Base-by-base conservation (phyloP, 1,140 invertebrate species). In the Parasteatoda tepidariorum region DNA sequence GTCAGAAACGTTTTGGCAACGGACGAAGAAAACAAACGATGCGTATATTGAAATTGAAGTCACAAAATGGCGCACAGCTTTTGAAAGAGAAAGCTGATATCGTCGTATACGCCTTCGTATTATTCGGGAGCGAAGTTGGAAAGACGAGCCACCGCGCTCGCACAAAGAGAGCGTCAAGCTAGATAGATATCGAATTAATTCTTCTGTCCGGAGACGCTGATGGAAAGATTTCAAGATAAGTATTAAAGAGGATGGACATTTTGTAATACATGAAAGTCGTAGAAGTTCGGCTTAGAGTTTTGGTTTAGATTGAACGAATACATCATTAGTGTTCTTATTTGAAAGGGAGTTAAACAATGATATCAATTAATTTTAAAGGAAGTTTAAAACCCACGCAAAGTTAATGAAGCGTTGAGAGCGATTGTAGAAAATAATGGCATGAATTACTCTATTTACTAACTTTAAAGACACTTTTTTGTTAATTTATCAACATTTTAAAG, bases 171-270 rank as follows among this genome's bases (percentile, higher is more conserved):
- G 22, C 28, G 68, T 55, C 68, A 71, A n/a, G 66, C 13, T 11
- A 71, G 68, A 71, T 71, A 30, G 48, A 71, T 71, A 71, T 57
- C 68, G 41, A 55, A 71, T 71, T 71, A 55, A 71, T 71, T 71
- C 68, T 33, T 24, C 33, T 24, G 33, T 67, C 22, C 30, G 13
- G 11, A 9, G 61, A 18, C 3, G 7, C 31, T 34, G 4, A 24
- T 34, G 34, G 22, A 68, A 48, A 18, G 66, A 68, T 68, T 48
- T 33, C 31, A 33, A 66, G 62, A 66, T 66, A 66, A 66, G 34
- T n/a, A n/a, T n/a, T n/a, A n/a, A n/a, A 33, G 28, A 33, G 62
- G 28, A 66, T 33, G n/a, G 28, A 18, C 11, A 18, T 13, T n/a
- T 30, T 48, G 41, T n/a, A n/a, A n/a, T n/a, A n/a, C n/a, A n/a